Base-by-base conservation (phyloP, 2,797 vertebrate genomes). In the Molossus molossus region DNA sequence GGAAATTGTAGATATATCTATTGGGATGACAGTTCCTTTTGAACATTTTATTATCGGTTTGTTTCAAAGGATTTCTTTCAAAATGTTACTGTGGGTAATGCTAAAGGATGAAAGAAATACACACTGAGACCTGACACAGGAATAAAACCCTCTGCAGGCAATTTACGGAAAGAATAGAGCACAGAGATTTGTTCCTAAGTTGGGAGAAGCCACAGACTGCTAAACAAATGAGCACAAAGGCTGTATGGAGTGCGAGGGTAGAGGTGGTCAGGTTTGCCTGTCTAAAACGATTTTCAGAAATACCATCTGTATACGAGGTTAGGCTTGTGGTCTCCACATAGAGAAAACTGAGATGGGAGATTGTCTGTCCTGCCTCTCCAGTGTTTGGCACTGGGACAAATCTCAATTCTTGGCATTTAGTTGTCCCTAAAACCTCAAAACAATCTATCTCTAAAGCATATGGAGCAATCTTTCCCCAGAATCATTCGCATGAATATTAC, bases 41-140 rank as follows among this genome's bases (percentile, higher is more conserved):
- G 9, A 10, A 86, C 7, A 37, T 94, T 95, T 62, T 37, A 57
- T 84, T 15, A 40, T 76, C 69, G 40, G 4, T 58, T 88, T 83
- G 0, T 45, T 57, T 69, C 27, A 92, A 62, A 55, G 58, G 10
- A 62, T 72, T 81, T 58, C 14, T 91, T 91, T 87, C n/a, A 65
- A 50, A 72, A 65, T 60, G 9, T 48, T 40, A 40, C 2, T 53
- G 2, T 72, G 14, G 2, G 0, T 90, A 40, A 62, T 79, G 17
- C 55, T 27, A 72, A 37, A 77, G n/a, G 27, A 73, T 79, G 53
- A 94, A 94, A 87, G 21, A 69, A 73, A 90, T 33, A 25, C 2
- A 57, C 1, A 69, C 40, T 55, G 25, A 1, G 23, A 3, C 14
- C 33, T 48, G 25, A 93, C 33, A 29, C 3, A 73, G 29, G 29